These are phyloP conservation scores for Actias luna DNA, from an alignment of 2,888 invertebrate species.

Conservation along the genomic window DNA sequence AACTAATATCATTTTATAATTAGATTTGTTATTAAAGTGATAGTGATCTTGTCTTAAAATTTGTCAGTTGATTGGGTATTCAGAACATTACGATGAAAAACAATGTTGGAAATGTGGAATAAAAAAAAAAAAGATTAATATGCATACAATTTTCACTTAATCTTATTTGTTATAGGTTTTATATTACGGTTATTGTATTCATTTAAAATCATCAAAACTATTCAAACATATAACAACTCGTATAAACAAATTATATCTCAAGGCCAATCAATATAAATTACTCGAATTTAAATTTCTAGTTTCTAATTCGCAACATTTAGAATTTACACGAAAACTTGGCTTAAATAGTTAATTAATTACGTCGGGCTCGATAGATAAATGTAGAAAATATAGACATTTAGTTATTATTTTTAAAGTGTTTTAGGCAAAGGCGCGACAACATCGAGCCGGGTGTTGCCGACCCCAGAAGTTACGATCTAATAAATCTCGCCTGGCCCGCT, in stretches of 20 bases:
- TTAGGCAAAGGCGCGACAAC: slow-evolving; percentile 49
- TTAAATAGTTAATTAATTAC: not conserved
- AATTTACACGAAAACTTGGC: not conserved
- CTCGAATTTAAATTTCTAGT: not conserved
- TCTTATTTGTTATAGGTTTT: not conserved
- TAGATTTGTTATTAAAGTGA: not conserved
- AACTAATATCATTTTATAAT: not conserved
- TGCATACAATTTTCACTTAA: not conserved
- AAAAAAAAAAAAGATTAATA: not conserved
- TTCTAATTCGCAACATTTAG: not conserved
- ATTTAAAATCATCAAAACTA: not conserved
- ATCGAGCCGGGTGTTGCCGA: slow-evolving; percentile 57
- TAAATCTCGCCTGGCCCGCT: slow-evolving; percentile 66
- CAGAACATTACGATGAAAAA: too few species aligned
- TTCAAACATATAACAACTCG: too few species aligned
- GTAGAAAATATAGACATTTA: not conserved
- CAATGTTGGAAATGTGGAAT: not conserved
- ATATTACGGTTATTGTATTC: not conserved
- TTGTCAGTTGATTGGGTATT: not conserved
- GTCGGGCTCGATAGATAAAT: not conserved
- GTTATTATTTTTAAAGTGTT: slow-evolving; percentile 19
- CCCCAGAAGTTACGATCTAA: slow-evolving; percentile 78
- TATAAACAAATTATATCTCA: not conserved
- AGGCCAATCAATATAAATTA: not conserved
- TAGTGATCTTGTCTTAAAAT: not conserved